Percentiles rank a stretch among this genome's conserved stretches.
Evolutionary conservation across 2,888 invertebrate species (phyloP).

Genomic region (Drosophila borborema): DNA sequence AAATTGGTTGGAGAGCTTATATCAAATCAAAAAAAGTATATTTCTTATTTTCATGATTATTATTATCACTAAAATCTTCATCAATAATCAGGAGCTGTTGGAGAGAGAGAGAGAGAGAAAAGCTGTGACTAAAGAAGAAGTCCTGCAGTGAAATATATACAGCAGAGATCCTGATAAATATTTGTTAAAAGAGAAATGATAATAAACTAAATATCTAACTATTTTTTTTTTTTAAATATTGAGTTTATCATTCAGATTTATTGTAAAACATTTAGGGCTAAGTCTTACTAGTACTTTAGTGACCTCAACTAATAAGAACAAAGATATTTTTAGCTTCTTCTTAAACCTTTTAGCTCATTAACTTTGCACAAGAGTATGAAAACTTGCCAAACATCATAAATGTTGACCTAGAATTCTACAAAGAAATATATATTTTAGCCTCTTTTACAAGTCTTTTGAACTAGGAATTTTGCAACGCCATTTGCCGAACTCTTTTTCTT

Average conservation of each 20-base stretch:
- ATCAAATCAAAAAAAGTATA: not conserved
- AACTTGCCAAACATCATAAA: slow-evolving; percentile 3
- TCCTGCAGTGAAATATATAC: no score
- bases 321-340: not conserved
- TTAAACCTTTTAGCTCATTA: not conserved
- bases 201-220: no score
- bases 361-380: not conserved
- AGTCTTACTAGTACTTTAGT: not conserved
- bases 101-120: no score
- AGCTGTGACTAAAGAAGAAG: no score
- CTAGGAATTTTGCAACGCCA: slow-evolving; percentile 6
- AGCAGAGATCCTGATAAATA: no score
- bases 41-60: not conserved
- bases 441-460: not conserved
- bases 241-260: not conserved
- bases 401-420: slow-evolving; percentile 5
- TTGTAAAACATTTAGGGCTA: not conserved
- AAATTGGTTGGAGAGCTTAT: not conserved
- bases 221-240: no score
- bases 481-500: slow-evolving; percentile 7
- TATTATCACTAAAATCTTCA: no score
- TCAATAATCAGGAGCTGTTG: no score
- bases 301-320: not conserved
- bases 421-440: not conserved
- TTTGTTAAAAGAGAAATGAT: no score